phyloP scores from a whole-genome alignment of 2,113 vertebrate genomes.

The Callospermophilus lateralis region DNA sequence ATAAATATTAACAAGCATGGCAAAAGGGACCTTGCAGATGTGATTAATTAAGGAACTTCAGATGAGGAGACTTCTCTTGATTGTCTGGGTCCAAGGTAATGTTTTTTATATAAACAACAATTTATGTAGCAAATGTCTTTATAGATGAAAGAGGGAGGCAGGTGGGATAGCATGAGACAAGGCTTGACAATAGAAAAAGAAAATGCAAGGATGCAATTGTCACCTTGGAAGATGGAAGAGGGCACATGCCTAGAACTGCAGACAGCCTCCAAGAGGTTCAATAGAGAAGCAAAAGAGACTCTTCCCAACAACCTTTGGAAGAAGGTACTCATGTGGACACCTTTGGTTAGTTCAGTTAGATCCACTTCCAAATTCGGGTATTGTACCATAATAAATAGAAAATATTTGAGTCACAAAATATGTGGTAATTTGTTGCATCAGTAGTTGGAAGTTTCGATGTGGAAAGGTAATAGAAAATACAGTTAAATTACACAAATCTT shows the following conservation, averaged over 20 bases:
- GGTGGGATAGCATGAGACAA: neutral
- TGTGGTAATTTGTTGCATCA: neutral
- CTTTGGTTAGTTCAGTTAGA: neutral
- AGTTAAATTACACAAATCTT: neutral
- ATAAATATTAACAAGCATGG: neutral
- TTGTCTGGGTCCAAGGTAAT: neutral
- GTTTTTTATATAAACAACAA: too few relatives aligned
- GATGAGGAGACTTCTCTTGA: neutral
- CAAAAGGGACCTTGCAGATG: neutral
- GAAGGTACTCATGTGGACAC: too few relatives aligned
- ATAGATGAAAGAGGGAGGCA: neutral
- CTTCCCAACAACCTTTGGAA: neutral
- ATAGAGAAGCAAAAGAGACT: neutral
- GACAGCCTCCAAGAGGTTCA: neutral
- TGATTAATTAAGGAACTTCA: neutral
- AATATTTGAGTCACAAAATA: neutral
- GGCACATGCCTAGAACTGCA: neutral
- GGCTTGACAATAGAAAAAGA: neutral
- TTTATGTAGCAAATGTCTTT: neutral
- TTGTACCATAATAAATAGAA: neutral
- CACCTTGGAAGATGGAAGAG: neutral
- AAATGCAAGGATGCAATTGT: neutral
- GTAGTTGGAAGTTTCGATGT: neutral
- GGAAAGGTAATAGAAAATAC: neutral
- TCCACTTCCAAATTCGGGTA: neutral